These are phyloP conservation scores for Manduca sexta DNA, from an alignment of 1,140 invertebrate genomes.

Conservation along the genomic window DNA sequence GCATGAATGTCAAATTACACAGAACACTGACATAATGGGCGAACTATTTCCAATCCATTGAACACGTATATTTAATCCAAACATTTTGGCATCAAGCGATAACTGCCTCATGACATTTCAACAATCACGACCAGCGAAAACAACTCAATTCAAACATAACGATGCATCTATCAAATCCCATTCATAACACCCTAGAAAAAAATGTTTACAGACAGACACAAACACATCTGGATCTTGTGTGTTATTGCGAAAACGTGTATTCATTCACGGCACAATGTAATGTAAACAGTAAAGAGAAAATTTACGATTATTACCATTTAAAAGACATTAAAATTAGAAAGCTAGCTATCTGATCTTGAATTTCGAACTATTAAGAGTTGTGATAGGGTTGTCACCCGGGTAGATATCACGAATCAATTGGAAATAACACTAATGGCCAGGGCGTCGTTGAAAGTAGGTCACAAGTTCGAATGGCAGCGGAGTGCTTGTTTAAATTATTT, in stretches of 20 bases:
- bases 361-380: background rate
- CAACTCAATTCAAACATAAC: too few species aligned
- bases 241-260: constrained; percentile 1
- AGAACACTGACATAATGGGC: too few species aligned
- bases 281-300: background rate
- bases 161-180: background rate
- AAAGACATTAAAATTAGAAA: constrained; percentile 12
- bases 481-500: background rate
- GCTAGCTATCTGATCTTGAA: constrained; percentile 1
- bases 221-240: constrained; percentile 3
- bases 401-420: constrained; percentile 9
- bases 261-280: background rate
- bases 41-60: too few species aligned
- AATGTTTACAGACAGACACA: constrained; percentile 3
- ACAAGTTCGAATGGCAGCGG: constrained; percentile 2
- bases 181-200: background rate
- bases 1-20: too few species aligned
- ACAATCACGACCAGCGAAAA: too few species aligned
- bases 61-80: too few species aligned
- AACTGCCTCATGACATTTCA: too few species aligned
- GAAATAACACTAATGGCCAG: constrained; percentile 10
- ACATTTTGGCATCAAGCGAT: too few species aligned
- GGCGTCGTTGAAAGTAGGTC: constrained; percentile 9
- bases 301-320: constrained; percentile 7
- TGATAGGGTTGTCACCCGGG: background rate